Evolutionary conservation across 2,113 vertebrate species (phyloP).

Genomic region (Nesogale talazaci): DNA sequence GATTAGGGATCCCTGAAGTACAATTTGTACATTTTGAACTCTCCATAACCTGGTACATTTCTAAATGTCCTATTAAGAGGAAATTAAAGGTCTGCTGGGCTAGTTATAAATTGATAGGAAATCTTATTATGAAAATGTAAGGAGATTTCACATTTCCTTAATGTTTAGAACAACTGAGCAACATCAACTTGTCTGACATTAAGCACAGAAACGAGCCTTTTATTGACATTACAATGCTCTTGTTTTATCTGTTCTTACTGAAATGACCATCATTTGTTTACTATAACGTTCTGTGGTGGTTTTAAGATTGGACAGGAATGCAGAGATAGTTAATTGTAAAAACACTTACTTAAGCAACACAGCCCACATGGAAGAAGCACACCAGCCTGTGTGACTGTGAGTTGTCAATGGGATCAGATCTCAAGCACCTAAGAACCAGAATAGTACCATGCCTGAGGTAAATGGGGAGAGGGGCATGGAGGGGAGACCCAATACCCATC

Average conservation of each 20-base stretch:
- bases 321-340: neutral
- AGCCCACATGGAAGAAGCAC: too few species aligned
- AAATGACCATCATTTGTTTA: neutral
- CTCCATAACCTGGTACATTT: constrained; percentile 47
- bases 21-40: constrained; percentile 47
- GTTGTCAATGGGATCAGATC: too few species aligned
- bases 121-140: constrained; percentile 61
- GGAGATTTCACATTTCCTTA: constrained; percentile 54
- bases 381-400: too few species aligned
- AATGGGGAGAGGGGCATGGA: too few species aligned
- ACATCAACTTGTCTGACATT: neutral
- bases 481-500: too few species aligned
- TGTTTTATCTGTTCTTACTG: neutral
- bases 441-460: too few species aligned
- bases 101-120: constrained; percentile 46
- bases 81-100: constrained; percentile 62
- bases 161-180: neutral
- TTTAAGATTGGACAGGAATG: rapidly evolving
- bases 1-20: constrained; percentile 12
- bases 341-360: too few species aligned
- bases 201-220: constrained; percentile 9
- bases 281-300: too few species aligned
- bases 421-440: too few species aligned
- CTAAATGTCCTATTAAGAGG: constrained; percentile 64
- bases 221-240: neutral